Evolutionary conservation across 2,113 vertebrate genomes (phyloP).

Genomic region (Pipra filicauda): DNA sequence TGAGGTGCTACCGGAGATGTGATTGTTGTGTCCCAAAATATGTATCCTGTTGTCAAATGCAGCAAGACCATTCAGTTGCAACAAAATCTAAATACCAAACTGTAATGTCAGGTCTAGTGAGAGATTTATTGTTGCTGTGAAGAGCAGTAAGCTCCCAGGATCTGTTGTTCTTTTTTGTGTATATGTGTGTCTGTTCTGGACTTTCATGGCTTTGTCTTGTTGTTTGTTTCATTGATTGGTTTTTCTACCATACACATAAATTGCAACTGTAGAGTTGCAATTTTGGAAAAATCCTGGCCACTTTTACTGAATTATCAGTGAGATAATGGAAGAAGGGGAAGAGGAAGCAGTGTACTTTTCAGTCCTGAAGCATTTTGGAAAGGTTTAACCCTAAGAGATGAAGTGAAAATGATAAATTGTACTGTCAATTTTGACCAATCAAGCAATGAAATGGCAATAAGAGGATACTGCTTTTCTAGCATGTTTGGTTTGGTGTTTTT

Average conservation of each 20-base stretch:
- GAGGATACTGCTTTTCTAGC: neutral
- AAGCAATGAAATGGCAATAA: slow-evolving; percentile 40
- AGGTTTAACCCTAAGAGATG: slow-evolving; percentile 51
- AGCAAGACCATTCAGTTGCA: neutral
- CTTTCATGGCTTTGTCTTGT: neutral
- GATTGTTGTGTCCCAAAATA: neutral
- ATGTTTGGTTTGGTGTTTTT: neutral
- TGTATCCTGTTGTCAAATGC: neutral
- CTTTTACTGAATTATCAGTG: slow-evolving; percentile 18
- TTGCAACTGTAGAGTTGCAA: neutral
- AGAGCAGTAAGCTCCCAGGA: neutral
- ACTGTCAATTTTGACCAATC: slow-evolving; percentile 61
- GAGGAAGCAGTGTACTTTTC: neutral
- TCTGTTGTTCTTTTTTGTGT: neutral
- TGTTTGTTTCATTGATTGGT: neutral
- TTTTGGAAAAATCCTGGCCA: neutral
- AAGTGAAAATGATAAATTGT: slow-evolving; percentile 66
- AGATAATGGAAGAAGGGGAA: neutral
- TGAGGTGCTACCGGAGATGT: neutral
- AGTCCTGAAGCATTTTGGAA: slow-evolving; percentile 32
- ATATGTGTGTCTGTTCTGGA: neutral
- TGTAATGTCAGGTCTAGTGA: neutral
- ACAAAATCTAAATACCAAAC: neutral
- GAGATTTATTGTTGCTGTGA: neutral
- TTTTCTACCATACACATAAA: neutral